phyloP scores from a whole-genome alignment of 2,888 invertebrate genomes.

The Mactromeris polynyma region DNA sequence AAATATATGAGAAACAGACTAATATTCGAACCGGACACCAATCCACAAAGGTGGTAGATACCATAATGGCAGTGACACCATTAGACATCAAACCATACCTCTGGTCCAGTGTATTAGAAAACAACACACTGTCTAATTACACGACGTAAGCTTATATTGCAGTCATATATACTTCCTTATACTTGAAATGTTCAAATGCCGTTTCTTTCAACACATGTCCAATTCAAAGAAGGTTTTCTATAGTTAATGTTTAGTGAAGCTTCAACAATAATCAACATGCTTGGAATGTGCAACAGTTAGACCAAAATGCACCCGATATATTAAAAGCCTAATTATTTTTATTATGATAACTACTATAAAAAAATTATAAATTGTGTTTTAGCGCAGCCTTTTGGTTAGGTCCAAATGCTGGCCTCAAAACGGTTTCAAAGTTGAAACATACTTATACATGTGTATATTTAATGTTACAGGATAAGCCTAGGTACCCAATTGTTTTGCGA shows the following conservation, averaged over 20 bases:
- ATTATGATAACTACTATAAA: not conserved
- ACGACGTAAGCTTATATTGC: not conserved
- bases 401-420: not conserved
- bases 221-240: not conserved
- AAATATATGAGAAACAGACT: not conserved
- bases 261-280: not conserved
- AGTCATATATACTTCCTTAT: not conserved
- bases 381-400: not conserved
- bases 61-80: not conserved
- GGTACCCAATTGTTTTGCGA: conserved; percentile 13
- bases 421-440: not conserved
- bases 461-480: not conserved
- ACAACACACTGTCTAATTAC: not conserved
- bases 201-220: not conserved
- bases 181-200: not conserved
- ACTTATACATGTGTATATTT: not conserved
- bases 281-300: not conserved
- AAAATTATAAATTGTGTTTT: not conserved
- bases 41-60: not conserved
- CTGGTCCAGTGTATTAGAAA: not conserved
- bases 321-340: not conserved
- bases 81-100: no score
- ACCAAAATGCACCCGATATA: not conserved
- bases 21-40: not conserved
- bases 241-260: not conserved